Evolutionary conservation across 1,140 invertebrate genomes (phyloP), one percentile per base, ranked within the genome.

Genomic region (Ylistrum balloti): DNA sequence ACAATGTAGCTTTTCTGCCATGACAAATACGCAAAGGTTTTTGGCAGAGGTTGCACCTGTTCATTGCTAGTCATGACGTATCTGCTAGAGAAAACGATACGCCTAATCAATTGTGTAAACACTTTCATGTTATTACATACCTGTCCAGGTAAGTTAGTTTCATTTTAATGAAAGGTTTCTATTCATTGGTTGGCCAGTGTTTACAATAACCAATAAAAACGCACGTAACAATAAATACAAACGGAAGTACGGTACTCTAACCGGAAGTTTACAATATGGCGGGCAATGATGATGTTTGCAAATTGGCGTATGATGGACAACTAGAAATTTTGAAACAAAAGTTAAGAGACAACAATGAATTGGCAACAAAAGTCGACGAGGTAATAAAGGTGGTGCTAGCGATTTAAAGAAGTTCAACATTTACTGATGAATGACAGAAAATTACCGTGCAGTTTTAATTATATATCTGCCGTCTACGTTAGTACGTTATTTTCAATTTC

Each of bases 271-370:
- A 74, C 56, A 74, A 74, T 74, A 74, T 74, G 56, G 56, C 56
- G 56, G 56, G 56, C 35, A 38, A 38, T 74, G 56, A 94, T 41
- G 94, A 95, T 89, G 89, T 95, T 32, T 94, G 94, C 86, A 93
- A 95, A 90, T 87, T 94, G 22, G 95, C 94, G 0, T 95, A 94
- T 87, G 95, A 95, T 48, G 95, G 95, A 33, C 94, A 95, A 86
- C 90, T 93, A 22, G 91, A 87, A 33, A 74, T 91, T 33, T 88
- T 95, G 1, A 93, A 94, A 88, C 32, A 91, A n/a, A 94, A 93
- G 90, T 88, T 95, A 38, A 88, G 90, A 41, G 91, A 93, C 38
- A 91, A 95, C 86, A 90, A 88, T 32, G 87, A 86, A 22, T 86
- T 95, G n/a, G 87, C 92, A 33, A 91, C 89, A 45, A 94, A 93